Percentiles rank a stretch among this genome's conserved stretches.
These are phyloP conservation scores for Caenorhabditis briggsae DNA, from an alignment of 1,140 invertebrate genomes.

Conservation along the genomic window DNA sequence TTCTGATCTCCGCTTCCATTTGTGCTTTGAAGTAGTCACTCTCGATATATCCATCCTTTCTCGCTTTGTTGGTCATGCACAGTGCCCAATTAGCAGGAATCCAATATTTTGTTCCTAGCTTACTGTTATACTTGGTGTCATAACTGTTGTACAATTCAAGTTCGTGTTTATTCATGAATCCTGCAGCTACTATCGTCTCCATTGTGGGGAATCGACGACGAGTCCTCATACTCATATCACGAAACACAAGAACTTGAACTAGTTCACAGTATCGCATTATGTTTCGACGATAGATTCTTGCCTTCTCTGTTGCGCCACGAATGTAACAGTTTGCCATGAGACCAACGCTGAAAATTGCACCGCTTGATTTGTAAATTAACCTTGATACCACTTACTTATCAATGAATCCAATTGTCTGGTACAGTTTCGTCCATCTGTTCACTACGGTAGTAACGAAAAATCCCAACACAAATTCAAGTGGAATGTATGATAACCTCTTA, in stretches of 20 bases:
- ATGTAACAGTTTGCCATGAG: constrained; percentile 59
- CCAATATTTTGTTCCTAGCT: constrained; percentile 70
- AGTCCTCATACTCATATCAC: constrained; percentile 75
- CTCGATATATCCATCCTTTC: constrained; percentile 72
- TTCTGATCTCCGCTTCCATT: constrained; percentile 60
- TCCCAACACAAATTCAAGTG: constrained; percentile 59
- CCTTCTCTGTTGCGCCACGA: constrained; percentile 52
- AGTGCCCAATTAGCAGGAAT: constrained; percentile 71
- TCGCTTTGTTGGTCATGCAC: constrained; percentile 71
- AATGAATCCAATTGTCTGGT: constrained; percentile 63
- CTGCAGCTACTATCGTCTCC: constrained; percentile 74
- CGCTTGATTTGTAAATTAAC: neutral
- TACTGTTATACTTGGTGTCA: constrained; percentile 62
- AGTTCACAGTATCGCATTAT: constrained; percentile 61
- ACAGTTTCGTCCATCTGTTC: constrained; percentile 58
- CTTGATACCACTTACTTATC: constrained; percentile 55
- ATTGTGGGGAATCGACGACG: constrained; percentile 74
- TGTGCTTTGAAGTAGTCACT: constrained; percentile 72
- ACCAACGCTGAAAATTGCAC: constrained; percentile 44
- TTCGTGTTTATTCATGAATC: constrained; percentile 71
- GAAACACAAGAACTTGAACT: constrained; percentile 66
- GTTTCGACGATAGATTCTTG: constrained; percentile 52
- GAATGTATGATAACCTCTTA: constrained; percentile 53
- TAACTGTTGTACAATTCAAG: constrained; percentile 67
- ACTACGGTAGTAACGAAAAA: constrained; percentile 58